Evolutionary conservation across 1,140 invertebrate genomes (phyloP).

Genomic region (Drosophila neocordata): DNA sequence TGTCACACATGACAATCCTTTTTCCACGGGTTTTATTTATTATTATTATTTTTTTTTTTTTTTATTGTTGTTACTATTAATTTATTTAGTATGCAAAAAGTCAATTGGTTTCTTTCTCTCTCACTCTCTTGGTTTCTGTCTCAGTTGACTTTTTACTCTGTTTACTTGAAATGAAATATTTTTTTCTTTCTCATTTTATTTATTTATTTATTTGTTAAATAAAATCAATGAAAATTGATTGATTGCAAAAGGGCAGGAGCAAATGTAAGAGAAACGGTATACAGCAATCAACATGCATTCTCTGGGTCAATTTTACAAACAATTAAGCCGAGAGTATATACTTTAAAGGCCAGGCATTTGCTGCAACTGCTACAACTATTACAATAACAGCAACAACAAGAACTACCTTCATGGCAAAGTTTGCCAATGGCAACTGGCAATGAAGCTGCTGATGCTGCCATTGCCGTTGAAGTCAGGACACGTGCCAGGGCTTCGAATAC

Average conservation of each 20-base stretch:
- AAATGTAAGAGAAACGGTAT: neutral
- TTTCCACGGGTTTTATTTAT: conserved; percentile 5
- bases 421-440: neutral
- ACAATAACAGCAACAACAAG: too few species aligned
- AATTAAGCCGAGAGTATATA: conserved; percentile 41
- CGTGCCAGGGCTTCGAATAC: conserved; percentile 20
- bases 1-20: conserved; percentile 34
- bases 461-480: conserved; percentile 14
- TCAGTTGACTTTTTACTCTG: neutral
- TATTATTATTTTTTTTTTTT: conserved; percentile 27
- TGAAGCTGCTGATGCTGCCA: too few species aligned
- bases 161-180: neutral
- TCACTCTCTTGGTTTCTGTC: neutral
- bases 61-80: conserved; percentile 5
- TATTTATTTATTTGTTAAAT: conserved; percentile 55
- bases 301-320: conserved; percentile 53
- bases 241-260: neutral
- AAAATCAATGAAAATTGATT: conserved; percentile 54
- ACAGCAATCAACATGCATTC: neutral
- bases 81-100: conserved; percentile 39
- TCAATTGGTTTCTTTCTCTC: conserved; percentile 36
- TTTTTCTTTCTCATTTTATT: conserved; percentile 17
- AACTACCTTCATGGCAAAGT: neutral
- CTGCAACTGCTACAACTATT: too few species aligned
- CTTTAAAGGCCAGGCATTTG: too few species aligned